Conservation (phyloP, 1,140 invertebrate species). For the Myzus persicae region DNA sequence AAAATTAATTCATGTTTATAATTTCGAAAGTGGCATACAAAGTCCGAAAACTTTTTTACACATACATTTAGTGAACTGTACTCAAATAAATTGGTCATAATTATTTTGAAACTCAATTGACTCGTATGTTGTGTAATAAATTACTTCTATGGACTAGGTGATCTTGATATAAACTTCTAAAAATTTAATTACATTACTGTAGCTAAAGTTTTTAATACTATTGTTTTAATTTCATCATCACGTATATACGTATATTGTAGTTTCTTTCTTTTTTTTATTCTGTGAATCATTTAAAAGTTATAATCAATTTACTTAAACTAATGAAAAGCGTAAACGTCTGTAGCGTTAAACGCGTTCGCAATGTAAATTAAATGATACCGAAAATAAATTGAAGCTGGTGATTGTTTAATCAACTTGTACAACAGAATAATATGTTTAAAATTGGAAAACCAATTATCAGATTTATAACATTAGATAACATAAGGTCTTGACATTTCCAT, state of each 20-base stretch:
- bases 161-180: constrained; percentile 10
- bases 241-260: not conserved
- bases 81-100: not conserved
- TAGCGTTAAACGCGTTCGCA: not conserved
- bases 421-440: not conserved
- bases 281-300: not conserved
- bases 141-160: not conserved
- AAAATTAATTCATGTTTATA: not conserved
- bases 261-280: not conserved
- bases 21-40: not conserved
- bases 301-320: constrained; percentile 30
- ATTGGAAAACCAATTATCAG: constrained; percentile 10
- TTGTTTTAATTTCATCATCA: not conserved
- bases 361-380: constrained; percentile 7
- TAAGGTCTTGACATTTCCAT: not conserved
- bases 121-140: not conserved
- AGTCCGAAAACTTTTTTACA: not conserved
- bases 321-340: constrained; percentile 15
- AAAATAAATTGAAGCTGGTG: not conserved
- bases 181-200: not conserved
- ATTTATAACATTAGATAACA: not conserved
- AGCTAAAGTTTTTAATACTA: not conserved
- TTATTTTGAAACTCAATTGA: not conserved
- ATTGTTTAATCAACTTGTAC: constrained; percentile 33
- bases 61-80: not conserved